These are phyloP conservation scores for Neosalanx taihuensis DNA, from an alignment of 2,797 vertebrate species.

Conservation along the genomic window DNA sequence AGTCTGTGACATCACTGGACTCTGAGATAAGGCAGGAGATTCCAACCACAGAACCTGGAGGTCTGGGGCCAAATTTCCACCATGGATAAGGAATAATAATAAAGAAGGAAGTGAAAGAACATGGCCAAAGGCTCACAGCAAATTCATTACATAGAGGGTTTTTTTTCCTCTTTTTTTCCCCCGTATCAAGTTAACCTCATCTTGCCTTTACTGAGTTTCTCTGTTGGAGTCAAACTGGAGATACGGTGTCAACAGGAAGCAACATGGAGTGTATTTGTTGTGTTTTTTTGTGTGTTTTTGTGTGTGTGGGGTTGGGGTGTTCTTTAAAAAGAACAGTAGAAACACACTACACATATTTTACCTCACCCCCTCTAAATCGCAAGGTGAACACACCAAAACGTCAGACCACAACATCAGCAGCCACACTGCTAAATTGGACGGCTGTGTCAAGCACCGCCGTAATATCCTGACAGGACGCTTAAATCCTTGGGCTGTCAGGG, in stretches of 20 bases:
- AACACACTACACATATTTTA: not conserved
- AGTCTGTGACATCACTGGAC: constrained; percentile 61
- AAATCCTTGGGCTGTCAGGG: constrained; percentile 3
- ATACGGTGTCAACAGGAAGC: constrained; percentile 27
- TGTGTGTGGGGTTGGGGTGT: not conserved
- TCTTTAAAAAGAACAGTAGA: not conserved
- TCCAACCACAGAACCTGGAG: constrained; percentile 52
- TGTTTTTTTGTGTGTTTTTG: no score
- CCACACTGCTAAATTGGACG: not conserved
- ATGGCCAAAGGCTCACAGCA: constrained; percentile 47
- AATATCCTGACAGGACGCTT: constrained; percentile 8
- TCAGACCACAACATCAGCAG: no score
- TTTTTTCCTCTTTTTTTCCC: constrained; percentile 17
- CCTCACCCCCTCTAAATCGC: not conserved
- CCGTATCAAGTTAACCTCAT: constrained; percentile 35
- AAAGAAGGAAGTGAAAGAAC: constrained; percentile 42
- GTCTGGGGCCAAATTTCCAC: constrained; percentile 47
- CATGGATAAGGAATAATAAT: constrained; percentile 55
- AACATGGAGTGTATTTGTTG: not conserved
- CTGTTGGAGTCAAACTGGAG: constrained; percentile 18
- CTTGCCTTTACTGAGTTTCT: constrained; percentile 22
- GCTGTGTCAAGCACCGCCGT: constrained; percentile 11
- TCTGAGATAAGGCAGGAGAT: constrained; percentile 63
- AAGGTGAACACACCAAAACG: not conserved
- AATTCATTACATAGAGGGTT: constrained; percentile 56